These are phyloP conservation scores for Diplolepis rosae DNA, from an alignment of 2,888 invertebrate species.

Conservation along the genomic window DNA sequence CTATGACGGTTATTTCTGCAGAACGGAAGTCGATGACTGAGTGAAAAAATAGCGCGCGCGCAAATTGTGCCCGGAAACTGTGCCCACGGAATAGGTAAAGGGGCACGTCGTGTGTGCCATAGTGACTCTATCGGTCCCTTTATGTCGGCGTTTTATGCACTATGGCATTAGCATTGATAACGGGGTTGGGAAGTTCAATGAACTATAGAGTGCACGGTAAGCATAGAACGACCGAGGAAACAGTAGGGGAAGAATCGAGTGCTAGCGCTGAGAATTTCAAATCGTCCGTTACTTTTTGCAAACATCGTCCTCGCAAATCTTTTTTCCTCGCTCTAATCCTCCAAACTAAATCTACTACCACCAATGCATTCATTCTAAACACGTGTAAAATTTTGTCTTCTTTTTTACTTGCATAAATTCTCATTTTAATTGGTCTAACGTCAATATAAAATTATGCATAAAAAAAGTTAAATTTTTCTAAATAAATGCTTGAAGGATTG, in stretches of 20 bases:
- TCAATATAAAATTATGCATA: no score
- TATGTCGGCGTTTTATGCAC: slow-evolving; percentile 42
- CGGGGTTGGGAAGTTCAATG: slow-evolving; percentile 69
- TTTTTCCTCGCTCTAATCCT: background rate
- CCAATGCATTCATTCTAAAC: no score
- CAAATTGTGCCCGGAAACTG: slow-evolving; percentile 65
- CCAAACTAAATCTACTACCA: no score
- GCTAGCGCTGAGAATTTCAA: slow-evolving; percentile 10
- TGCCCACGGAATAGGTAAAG: slow-evolving; percentile 63
- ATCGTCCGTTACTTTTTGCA: slow-evolving; percentile 28
- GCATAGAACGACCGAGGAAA: slow-evolving; percentile 40
- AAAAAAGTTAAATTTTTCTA: no score
- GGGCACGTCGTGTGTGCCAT: slow-evolving; percentile 54
- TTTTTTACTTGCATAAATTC: no score
- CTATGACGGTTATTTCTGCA: no score
- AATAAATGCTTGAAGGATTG: no score
- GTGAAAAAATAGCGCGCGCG: slow-evolving; percentile 56
- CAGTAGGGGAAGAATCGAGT: slow-evolving; percentile 26
- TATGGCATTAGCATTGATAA: slow-evolving; percentile 69
- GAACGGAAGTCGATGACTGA: slow-evolving; percentile 17
- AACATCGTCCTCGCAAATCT: background rate
- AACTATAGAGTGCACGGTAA: slow-evolving; percentile 53
- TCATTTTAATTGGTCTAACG: no score
- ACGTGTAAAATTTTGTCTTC: no score
- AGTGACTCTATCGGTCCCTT: slow-evolving; percentile 52